Evolutionary conservation across 2,797 vertebrate species (phyloP).

Genomic region (Gallinago nigripennis): DNA sequence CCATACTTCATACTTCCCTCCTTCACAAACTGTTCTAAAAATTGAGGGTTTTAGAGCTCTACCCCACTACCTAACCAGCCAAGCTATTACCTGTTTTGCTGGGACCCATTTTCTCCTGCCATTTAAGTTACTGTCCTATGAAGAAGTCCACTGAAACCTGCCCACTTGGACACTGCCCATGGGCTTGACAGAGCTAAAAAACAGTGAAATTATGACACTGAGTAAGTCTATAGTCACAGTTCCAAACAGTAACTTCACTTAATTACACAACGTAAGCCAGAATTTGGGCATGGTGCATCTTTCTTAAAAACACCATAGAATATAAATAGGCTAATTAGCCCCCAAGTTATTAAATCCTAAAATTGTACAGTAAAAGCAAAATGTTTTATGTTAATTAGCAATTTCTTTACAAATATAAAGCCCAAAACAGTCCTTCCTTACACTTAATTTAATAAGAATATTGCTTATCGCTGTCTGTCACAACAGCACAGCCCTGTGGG

Average conservation of each 20-base stretch:
- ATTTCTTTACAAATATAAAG: not conserved
- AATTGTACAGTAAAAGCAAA: not conserved
- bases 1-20: not conserved
- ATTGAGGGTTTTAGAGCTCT: not conserved
- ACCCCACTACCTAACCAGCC: not conserved
- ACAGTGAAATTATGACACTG: not conserved
- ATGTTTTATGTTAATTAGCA: not conserved
- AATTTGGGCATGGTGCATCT: not conserved
- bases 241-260: not conserved
- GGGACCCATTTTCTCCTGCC: not conserved
- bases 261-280: not conserved
- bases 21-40: not conserved
- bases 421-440: not conserved
- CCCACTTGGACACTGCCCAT: not conserved
- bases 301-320: not conserved
- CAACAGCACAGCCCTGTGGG: not conserved
- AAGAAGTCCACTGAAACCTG: not conserved
- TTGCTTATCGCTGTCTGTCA: not conserved
- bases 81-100: not conserved
- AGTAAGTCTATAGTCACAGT: not conserved
- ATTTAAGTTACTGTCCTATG: not conserved
- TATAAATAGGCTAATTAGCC: not conserved
- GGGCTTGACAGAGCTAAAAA: not conserved
- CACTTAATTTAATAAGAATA: slow-evolving; percentile 15
- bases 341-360: not conserved